Evolutionary conservation across 1,140 invertebrate species (phyloP).

Genomic region (Pseudomyrmex dendroicus): DNA sequence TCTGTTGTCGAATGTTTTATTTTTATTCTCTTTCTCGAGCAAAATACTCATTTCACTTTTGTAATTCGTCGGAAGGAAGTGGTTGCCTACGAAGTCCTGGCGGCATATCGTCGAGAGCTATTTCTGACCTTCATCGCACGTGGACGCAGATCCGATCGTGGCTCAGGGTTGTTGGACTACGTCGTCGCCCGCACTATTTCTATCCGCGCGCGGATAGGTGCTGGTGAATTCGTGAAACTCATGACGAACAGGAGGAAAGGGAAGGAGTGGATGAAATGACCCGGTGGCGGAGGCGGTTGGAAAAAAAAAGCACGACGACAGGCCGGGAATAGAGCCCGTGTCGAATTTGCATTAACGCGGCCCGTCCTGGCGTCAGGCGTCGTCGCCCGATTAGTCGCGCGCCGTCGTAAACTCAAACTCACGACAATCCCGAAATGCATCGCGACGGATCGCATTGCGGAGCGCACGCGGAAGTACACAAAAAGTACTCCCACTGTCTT

Average conservation of each 20-base stretch:
- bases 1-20: background rate
- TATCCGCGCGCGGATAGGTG: conserved; percentile 22
- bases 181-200: conserved; percentile 45
- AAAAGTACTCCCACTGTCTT: conserved; percentile 37
- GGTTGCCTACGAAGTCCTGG: conserved; percentile 15
- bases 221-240: conserved; percentile 28
- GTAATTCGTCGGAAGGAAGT: conserved; percentile 35
- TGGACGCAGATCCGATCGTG: conserved; percentile 19
- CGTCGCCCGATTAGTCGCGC: conserved; percentile 79
- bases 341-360: conserved; percentile 77
- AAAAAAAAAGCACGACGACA: conserved; percentile 28
- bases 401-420: conserved; percentile 43
- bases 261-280: conserved; percentile 21
- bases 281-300: conserved; percentile 12
- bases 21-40: conserved; percentile 2
- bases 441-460: conserved; percentile 26
- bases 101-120: conserved; percentile 19
- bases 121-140: conserved; percentile 46
- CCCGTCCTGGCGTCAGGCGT: conserved; percentile 77
- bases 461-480: conserved; percentile 59
- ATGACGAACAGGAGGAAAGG: background rate
- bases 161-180: conserved; percentile 23
- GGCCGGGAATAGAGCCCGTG: conserved; percentile 78
- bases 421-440: conserved; percentile 62
- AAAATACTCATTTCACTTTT: background rate